Conservation (phyloP, 2,888 invertebrate genomes). For the Lissonota sp. region DNA sequence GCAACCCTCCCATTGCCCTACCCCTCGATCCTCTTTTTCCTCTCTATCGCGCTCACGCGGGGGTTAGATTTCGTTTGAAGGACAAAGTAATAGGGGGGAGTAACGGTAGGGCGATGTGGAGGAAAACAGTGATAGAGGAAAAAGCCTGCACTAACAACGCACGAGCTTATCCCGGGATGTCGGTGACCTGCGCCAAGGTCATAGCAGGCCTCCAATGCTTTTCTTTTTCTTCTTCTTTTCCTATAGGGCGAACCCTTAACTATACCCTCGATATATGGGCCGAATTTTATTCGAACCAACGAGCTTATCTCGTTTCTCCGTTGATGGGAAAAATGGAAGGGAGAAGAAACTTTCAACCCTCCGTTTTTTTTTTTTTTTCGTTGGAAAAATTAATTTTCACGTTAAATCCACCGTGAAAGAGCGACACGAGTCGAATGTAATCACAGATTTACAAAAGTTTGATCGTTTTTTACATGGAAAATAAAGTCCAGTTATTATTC, state of each 20-base stretch:
- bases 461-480: no score
- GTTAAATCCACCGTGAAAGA: no score
- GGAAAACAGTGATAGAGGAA: slow-evolving; percentile 1
- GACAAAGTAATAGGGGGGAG: not conserved
- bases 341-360: not conserved
- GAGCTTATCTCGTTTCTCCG: not conserved
- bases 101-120: slow-evolving; percentile 7
- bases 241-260: not conserved
- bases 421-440: no score
- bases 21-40: not conserved
- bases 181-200: slow-evolving; percentile 46
- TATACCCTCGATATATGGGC: not conserved
- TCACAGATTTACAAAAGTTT: no score
- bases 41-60: not conserved
- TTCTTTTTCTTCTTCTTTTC: slow-evolving; percentile 5
- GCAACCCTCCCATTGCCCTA: slow-evolving; percentile 16
- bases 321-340: not conserved
- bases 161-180: slow-evolving; percentile 49
- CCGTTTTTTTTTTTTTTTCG: no score
- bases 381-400: no score
- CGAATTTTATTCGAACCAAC: not conserved
- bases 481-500: no score
- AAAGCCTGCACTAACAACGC: slow-evolving; percentile 61
- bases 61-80: not conserved
- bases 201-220: slow-evolving; percentile 3